Evolutionary conservation across 2,797 vertebrate species (phyloP).

Genomic region (Labroides dimidiatus): DNA sequence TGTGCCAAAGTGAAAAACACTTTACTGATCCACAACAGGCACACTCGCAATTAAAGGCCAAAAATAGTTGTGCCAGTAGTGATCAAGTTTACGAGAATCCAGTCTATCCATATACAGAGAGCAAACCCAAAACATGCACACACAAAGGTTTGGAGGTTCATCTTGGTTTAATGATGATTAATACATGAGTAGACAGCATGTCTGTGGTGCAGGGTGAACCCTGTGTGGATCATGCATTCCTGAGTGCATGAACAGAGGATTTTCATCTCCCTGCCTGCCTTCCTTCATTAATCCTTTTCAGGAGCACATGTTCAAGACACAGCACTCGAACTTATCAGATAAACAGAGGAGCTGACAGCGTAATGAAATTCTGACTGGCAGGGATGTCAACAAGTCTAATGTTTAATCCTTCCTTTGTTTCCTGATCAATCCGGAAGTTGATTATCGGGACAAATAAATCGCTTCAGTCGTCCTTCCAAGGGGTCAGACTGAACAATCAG

Average conservation of each 20-base stretch:
- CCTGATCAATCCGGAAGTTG: neutral
- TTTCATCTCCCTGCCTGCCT: slow-evolving; percentile 44
- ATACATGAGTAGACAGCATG: slow-evolving; percentile 63
- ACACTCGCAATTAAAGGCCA: slow-evolving; percentile 65
- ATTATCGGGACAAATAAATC: neutral
- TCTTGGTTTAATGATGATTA: slow-evolving; percentile 67
- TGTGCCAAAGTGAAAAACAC: slow-evolving; percentile 64
- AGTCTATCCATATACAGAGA: slow-evolving; percentile 57
- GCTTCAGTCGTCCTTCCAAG: too few relatives aligned
- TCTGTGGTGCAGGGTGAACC: slow-evolving; percentile 66
- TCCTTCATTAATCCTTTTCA: slow-evolving; percentile 38
- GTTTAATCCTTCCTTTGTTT: neutral
- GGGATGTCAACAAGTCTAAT: neutral
- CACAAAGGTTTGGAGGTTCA: slow-evolving; percentile 60
- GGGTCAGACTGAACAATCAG: neutral
- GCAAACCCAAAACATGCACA: slow-evolving; percentile 58
- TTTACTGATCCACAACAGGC: slow-evolving; percentile 66
- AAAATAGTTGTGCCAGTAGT: slow-evolving; percentile 65
- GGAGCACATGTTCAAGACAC: slow-evolving; percentile 32
- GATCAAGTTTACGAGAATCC: slow-evolving; percentile 60
- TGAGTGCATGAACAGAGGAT: slow-evolving; percentile 49
- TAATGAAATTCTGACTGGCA: neutral
- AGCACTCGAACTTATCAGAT: slow-evolving; percentile 13
- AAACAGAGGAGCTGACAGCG: slow-evolving; percentile 2
- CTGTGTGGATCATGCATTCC: slow-evolving; percentile 61